These are phyloP conservation scores for Chiloscyllium plagiosum DNA, from an alignment of 2,113 vertebrate species.

Conservation along the genomic window DNA sequence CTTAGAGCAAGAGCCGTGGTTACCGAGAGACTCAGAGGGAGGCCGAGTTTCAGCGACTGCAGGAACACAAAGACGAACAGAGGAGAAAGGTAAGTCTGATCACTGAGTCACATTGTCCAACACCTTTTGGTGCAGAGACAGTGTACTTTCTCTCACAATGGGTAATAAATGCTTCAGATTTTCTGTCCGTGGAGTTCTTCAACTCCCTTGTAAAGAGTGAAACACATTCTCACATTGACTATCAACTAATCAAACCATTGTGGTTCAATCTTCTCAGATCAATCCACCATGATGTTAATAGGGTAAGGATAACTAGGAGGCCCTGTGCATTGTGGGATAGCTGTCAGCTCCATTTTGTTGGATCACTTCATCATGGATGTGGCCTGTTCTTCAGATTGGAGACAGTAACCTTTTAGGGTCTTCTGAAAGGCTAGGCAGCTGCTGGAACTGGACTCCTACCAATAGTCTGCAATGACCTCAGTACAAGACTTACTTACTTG, in stretches of 20 bases:
- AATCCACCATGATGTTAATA: background rate
- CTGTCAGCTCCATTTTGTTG: background rate
- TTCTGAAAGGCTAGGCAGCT: background rate
- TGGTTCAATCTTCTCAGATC: too few species aligned
- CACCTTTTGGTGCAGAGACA: background rate
- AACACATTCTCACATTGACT: background rate
- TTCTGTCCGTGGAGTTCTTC: background rate
- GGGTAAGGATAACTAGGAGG: background rate
- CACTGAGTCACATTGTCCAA: background rate
- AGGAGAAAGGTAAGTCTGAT: constrained; percentile 53
- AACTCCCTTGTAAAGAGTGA: background rate
- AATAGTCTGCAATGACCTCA: background rate
- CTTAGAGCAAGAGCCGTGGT: constrained; percentile 48
- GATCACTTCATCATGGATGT: background rate
- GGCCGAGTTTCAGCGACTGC: constrained; percentile 50
- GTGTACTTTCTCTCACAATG: too few species aligned
- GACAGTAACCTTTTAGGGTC: background rate
- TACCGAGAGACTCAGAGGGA: constrained; percentile 49
- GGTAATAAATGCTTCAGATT: background rate
- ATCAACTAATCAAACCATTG: too few species aligned
- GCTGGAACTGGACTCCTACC: background rate
- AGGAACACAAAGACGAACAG: constrained; percentile 59
- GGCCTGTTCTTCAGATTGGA: background rate
- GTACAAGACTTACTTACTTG: too few species aligned
- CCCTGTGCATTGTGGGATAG: background rate